phyloP scores from a whole-genome alignment of 2,888 invertebrate genomes.

The Beris chalybata region DNA sequence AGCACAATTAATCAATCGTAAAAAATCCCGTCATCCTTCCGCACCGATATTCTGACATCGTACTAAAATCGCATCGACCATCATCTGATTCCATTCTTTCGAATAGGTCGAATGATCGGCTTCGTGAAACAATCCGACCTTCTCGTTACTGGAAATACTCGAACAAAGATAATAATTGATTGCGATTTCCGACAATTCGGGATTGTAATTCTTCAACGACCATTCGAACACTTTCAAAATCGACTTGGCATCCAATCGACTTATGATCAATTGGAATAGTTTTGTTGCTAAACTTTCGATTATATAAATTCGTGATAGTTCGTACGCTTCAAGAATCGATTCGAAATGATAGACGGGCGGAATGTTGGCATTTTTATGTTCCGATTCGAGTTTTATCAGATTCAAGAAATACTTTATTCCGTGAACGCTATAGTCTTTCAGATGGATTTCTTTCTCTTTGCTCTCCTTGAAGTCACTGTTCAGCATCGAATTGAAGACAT shows the following conservation, averaged over 20 bases:
- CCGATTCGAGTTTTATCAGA: conserved; percentile 47
- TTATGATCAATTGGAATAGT: conserved; percentile 48
- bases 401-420: conserved; percentile 54
- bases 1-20: no score
- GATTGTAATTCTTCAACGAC: conserved; percentile 54
- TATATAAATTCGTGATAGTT: conserved; percentile 54
- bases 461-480: conserved; percentile 55
- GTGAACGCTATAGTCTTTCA: conserved; percentile 49
- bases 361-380: conserved; percentile 42
- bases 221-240: conserved; percentile 53
- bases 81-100: conserved; percentile 55
- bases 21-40: not conserved
- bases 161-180: conserved; percentile 54
- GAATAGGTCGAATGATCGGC: conserved; percentile 52
- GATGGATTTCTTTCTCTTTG: conserved; percentile 52
- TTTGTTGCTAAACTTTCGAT: conserved; percentile 50
- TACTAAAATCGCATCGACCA: conserved; percentile 52
- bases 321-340: conserved; percentile 53
- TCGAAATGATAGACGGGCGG: conserved; percentile 48
- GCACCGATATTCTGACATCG: conserved; percentile 44
- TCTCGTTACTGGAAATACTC: conserved; percentile 46
- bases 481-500: conserved; percentile 56
- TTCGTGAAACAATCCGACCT: conserved; percentile 50
- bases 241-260: conserved; percentile 48
- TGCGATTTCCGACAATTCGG: conserved; percentile 52